A percentile compares a stretch with the other conserved stretches of the same genome.
These are phyloP conservation scores for Barnardius zonarius DNA, from an alignment of 2,113 vertebrate species.

Conservation along the genomic window DNA sequence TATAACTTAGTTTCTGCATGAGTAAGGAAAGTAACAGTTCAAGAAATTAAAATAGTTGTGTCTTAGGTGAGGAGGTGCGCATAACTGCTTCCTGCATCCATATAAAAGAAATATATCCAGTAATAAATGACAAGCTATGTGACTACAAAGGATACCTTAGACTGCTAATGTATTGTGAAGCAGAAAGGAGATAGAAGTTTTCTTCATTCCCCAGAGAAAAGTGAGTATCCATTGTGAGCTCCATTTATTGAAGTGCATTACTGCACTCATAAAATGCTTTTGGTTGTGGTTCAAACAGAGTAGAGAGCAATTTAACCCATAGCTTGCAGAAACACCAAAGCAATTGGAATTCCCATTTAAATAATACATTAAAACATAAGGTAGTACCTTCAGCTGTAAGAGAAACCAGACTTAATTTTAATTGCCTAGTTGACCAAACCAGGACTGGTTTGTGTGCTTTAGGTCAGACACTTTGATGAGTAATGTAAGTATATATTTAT, in stretches of 20 bases:
- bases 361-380: background rate
- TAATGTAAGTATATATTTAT: background rate
- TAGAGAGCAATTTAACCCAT: background rate
- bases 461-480: background rate
- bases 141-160: background rate
- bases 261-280: slow-evolving; percentile 14
- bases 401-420: background rate
- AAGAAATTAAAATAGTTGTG: background rate
- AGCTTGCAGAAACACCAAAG: background rate
- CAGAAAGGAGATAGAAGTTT: slow-evolving; percentile 25
- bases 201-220: background rate
- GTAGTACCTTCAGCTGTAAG: background rate
- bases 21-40: background rate
- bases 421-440: background rate
- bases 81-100: background rate
- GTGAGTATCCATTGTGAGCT: background rate
- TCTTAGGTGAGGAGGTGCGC: background rate
- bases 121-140: background rate
- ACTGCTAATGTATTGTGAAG: background rate
- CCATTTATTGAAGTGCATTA: slow-evolving; percentile 17
- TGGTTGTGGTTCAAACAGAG: background rate
- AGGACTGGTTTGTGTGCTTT: background rate
- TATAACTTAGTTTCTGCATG: background rate
- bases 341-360: background rate
- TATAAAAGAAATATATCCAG: background rate